A percentile compares a stretch with the other conserved stretches of the same genome.
Conservation (phyloP, 2,888 invertebrate species). For the Drosophila austrosaltans region DNA sequence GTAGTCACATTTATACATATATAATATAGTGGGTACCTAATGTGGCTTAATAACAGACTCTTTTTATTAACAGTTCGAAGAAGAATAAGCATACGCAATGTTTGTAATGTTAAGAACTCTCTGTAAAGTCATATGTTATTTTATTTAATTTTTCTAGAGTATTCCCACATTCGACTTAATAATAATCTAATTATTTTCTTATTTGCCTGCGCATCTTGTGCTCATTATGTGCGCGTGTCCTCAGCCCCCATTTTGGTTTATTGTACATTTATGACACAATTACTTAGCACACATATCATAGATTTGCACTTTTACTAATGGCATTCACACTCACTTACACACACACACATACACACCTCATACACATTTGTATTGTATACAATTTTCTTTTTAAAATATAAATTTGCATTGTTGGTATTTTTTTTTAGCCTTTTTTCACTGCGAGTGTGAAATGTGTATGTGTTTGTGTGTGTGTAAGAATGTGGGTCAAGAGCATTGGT, state of each 20-base stretch:
- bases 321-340: conserved; percentile 36
- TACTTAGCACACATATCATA: conserved; percentile 70
- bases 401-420: conserved; percentile 62
- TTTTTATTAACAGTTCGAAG: too few relatives aligned
- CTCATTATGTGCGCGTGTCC: conserved; percentile 60
- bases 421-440: conserved; percentile 4
- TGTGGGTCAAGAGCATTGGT: conserved; percentile 72
- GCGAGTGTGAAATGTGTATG: neutral
- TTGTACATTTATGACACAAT: conserved; percentile 65
- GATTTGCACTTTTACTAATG: conserved; percentile 72
- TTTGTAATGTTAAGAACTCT: too few relatives aligned
- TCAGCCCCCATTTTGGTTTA: conserved; percentile 23
- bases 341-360: conserved; percentile 8
- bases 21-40: too few relatives aligned
- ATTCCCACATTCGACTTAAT: neutral
- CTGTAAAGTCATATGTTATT: too few relatives aligned
- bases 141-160: neutral
- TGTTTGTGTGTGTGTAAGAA: conserved; percentile 34
- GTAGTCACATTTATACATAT: too few relatives aligned
- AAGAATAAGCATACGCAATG: neutral
- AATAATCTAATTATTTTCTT: conserved; percentile 11
- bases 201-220: conserved; percentile 24
- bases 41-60: too few relatives aligned
- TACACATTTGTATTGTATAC: conserved; percentile 42
- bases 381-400: conserved; percentile 65